Conservation (phyloP, 1,140 invertebrate genomes). For the Aradophagus sp. region DNA sequence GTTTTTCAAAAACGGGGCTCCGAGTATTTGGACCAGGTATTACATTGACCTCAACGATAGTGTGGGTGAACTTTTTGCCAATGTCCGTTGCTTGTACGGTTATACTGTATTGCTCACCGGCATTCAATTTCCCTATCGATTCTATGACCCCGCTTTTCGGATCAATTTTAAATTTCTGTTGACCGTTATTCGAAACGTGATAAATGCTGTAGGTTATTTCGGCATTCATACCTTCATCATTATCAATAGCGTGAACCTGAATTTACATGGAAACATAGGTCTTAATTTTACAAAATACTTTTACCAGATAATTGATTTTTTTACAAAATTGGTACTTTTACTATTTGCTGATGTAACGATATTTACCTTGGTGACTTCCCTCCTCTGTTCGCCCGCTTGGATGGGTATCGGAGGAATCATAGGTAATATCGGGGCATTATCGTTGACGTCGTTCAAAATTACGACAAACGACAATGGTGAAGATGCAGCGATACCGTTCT, state of each 20-base stretch:
- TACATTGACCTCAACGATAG: conserved; percentile 88
- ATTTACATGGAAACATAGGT: no score
- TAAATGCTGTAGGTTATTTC: conserved; percentile 88
- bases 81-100: conserved; percentile 87
- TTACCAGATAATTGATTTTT: no score
- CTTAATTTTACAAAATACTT: no score
- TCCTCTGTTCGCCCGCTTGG: conserved; percentile 85
- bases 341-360: neutral
- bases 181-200: conserved; percentile 92
- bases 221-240: conserved; percentile 89
- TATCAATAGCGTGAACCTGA: conserved; percentile 87
- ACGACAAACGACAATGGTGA: conserved; percentile 87
- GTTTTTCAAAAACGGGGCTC: conserved; percentile 86
- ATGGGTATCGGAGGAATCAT: conserved; percentile 85
- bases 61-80: conserved; percentile 83
- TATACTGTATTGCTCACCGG: conserved; percentile 91
- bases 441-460: conserved; percentile 87
- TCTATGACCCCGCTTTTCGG: conserved; percentile 85
- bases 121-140: conserved; percentile 84
- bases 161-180: conserved; percentile 89
- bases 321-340: no score
- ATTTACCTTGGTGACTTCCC: conserved; percentile 82
- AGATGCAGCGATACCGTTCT: conserved; percentile 84
- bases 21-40: conserved; percentile 89
- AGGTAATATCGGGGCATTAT: conserved; percentile 86